These are phyloP conservation scores for Ptychobarbus kaznakovi DNA, from an alignment of 2,797 vertebrate genomes.

Conservation along the genomic window DNA sequence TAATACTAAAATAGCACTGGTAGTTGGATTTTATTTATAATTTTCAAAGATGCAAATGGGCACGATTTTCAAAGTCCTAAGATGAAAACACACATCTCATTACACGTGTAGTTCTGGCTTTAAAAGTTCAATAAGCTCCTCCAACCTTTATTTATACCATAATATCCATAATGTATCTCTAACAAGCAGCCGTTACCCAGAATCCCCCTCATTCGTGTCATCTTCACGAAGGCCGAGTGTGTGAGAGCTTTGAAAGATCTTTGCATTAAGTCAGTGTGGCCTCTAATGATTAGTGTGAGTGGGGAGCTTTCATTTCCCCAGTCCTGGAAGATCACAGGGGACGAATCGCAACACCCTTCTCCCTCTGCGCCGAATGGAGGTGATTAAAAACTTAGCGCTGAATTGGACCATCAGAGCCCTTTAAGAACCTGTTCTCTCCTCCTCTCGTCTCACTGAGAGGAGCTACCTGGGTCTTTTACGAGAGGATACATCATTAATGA, in stretches of 20 bases:
- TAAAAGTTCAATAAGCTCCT: not conserved
- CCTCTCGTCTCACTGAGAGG: slow-evolving; percentile 46
- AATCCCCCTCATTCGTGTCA: slow-evolving; percentile 44
- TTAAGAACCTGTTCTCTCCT: slow-evolving; percentile 50
- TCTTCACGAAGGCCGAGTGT: slow-evolving; percentile 40
- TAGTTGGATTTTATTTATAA: not conserved
- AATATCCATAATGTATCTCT: slow-evolving; percentile 45
- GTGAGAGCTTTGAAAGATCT: slow-evolving; percentile 58
- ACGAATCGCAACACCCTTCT: slow-evolving; percentile 47
- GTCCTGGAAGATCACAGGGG: slow-evolving; percentile 58
- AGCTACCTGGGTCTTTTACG: slow-evolving; percentile 56
- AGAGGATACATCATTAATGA: slow-evolving; percentile 61
- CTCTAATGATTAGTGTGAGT: slow-evolving; percentile 58
- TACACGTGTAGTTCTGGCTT: slow-evolving; percentile 17
- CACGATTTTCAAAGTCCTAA: not conserved
- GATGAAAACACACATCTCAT: slow-evolving; percentile 21
- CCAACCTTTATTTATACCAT: slow-evolving; percentile 19
- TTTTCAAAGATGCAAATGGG: not conserved
- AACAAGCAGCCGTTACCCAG: slow-evolving; percentile 44
- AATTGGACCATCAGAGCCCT: slow-evolving; percentile 56
- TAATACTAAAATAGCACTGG: not conserved
- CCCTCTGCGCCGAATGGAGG: slow-evolving; percentile 50
- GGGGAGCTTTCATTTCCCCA: slow-evolving; percentile 56
- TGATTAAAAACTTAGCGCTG: slow-evolving; percentile 63
- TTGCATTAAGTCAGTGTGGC: slow-evolving; percentile 56